Evolutionary conservation across 2,797 vertebrate species (phyloP).

Genomic region (Xyrichtys novacula): DNA sequence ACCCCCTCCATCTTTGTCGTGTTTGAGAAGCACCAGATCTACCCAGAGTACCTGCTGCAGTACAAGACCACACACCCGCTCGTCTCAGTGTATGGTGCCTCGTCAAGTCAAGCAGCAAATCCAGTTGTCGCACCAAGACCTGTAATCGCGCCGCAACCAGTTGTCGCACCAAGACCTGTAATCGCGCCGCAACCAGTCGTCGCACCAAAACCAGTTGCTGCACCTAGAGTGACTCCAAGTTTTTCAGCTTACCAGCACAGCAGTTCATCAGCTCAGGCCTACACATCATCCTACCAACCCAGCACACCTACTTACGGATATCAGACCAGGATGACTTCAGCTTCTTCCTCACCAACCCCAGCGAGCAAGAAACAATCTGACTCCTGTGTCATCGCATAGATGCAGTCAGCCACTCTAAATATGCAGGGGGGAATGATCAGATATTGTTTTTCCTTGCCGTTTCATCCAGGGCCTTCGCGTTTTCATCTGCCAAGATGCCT

Average conservation of each 20-base stretch:
- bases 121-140: neutral
- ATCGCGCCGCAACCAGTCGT: neutral
- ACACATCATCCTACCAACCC: neutral
- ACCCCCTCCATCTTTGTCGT: conserved; percentile 84
- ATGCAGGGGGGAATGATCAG: too few relatives aligned
- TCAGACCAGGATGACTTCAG: too few relatives aligned
- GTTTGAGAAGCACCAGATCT: conserved; percentile 84
- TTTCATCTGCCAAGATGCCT: too few relatives aligned
- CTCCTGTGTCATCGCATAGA: conserved; percentile 57
- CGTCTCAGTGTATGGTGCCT: fast-evolving
- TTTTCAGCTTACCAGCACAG: neutral
- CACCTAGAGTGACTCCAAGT: neutral
- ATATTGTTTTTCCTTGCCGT: too few relatives aligned
- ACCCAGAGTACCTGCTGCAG: conserved; percentile 83
- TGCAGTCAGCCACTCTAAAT: too few relatives aligned
- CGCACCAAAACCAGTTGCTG: neutral
- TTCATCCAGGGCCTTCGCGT: too few relatives aligned
- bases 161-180: neutral
- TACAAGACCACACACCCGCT: conserved; percentile 53
- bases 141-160: neutral
- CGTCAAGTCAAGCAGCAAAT: fast-evolving
- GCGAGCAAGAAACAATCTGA: neutral
- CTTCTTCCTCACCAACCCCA: fast-evolving
- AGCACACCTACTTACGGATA: neutral
- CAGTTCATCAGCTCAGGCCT: too few relatives aligned